Base-by-base conservation (phyloP, 2,888 invertebrate genomes). In the Notodonta ziczac region DNA sequence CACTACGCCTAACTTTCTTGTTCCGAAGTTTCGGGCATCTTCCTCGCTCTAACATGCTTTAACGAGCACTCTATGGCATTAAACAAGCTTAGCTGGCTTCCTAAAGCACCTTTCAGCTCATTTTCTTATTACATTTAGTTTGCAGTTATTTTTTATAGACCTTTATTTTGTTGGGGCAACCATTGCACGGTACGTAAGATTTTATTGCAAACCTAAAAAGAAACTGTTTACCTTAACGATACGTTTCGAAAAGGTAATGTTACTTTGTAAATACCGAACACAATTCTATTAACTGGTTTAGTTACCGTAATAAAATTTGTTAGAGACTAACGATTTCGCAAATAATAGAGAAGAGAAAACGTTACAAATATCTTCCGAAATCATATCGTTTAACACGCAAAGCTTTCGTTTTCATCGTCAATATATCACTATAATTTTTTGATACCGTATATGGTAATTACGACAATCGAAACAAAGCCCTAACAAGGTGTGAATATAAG, bases 401-500 rank as follows among this genome's bases (percentile, higher is more conserved):
- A 56, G 75, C 76, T 74, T 74, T 74, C 78, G 64, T 74, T 77
- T 74, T 77, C 72, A 67, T 52, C 60, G 66, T 57, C 65, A 60
- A 66, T 67, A 72, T 65, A 65, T 67, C 66, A 67, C 67, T 8
- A 24, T 35, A 58, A 57, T 63, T 57, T 69, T 14, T 62, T 58
- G 46, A 61, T 63, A 62, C 65, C 24, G 24, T 2, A 24, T 2
- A 24, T 24, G 63, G 53, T 68, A 75, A 75, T 77, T 77, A 75
- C 50, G 71, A 53, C 56, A 68, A 70, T 66, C 63, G 54, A 63
- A 59, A 67, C 46, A 35, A 48, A 65, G 56, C 76, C 66, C 61
- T 70, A 75, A 70, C 77, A 68, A 75, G 65, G 64, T 74, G 77
- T 70, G 73, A 72, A 77, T 72, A 72, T 72, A 59, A 42, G 66